These are phyloP conservation scores for Fistularia tabacaria DNA, from an alignment of 2,797 vertebrate genomes.

Conservation along the genomic window DNA sequence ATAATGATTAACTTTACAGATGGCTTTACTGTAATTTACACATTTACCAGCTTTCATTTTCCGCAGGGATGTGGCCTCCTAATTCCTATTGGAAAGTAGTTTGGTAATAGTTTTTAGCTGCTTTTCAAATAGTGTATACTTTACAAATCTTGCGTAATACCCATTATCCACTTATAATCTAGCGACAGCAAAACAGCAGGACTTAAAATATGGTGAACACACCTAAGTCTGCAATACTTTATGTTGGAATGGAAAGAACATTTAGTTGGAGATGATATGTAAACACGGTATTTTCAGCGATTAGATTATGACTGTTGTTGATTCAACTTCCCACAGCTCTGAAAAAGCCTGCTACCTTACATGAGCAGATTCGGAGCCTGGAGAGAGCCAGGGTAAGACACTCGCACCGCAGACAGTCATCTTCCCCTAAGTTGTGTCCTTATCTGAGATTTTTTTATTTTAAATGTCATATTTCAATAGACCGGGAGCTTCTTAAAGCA, in stretches of 20 bases:
- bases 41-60: too few species aligned
- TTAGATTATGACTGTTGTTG: constrained; percentile 5
- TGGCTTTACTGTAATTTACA: too few species aligned
- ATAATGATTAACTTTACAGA: too few species aligned
- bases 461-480: constrained; percentile 57
- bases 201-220: background rate
- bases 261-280: background rate
- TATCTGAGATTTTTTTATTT: background rate
- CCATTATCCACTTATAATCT: too few species aligned
- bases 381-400: constrained; percentile 91
- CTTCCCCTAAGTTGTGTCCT: background rate
- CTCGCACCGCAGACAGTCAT: background rate
- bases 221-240: too few species aligned
- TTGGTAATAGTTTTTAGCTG: too few species aligned
- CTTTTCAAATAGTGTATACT: too few species aligned
- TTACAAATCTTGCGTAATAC: too few species aligned
- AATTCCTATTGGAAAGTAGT: too few species aligned
- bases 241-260: too few species aligned
- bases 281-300: background rate
- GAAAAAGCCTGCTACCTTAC: constrained; percentile 93
- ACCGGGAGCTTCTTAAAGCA: constrained; percentile 96
- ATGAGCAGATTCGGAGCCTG: constrained; percentile 94
- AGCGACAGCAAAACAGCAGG: background rate
- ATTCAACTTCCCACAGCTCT: constrained; percentile 76
- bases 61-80: too few species aligned